These are phyloP conservation scores for Lepidocyrtoides sp. DNA, from an alignment of 2,888 invertebrate species.

Conservation along the genomic window DNA sequence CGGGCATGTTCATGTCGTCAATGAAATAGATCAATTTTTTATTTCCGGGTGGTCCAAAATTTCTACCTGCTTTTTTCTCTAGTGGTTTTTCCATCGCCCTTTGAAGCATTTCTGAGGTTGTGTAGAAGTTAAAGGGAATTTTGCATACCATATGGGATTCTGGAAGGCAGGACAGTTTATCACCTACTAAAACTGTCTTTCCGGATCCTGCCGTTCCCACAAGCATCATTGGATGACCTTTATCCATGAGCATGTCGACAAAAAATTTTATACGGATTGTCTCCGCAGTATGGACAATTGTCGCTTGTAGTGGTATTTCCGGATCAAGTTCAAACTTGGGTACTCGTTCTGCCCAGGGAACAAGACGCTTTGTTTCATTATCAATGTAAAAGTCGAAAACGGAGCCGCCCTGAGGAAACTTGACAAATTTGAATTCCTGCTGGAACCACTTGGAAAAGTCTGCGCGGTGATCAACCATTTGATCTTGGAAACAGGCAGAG, in stretches of 20 bases:
- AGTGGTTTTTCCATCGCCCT: slow-evolving; percentile 97
- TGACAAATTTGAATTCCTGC: slow-evolving; percentile 97
- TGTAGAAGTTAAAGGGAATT: slow-evolving; percentile 98
- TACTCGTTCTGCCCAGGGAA: slow-evolving; percentile 95
- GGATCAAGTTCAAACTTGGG: slow-evolving; percentile 96
- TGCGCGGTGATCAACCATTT: slow-evolving; percentile 95
- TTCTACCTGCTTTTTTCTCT: slow-evolving; percentile 98
- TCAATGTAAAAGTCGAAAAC: slow-evolving; percentile 97
- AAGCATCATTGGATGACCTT: slow-evolving; percentile 97
- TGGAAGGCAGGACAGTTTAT: slow-evolving; percentile 92
- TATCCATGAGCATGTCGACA: slow-evolving; percentile 95
- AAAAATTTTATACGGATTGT: slow-evolving; percentile 96
- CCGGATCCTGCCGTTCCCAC: slow-evolving; percentile 97
- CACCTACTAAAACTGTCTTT: slow-evolving; percentile 96
- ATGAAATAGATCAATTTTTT: slow-evolving; percentile 98
- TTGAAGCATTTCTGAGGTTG: slow-evolving; percentile 97
- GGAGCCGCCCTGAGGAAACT: slow-evolving; percentile 96
- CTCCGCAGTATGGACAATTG: slow-evolving; percentile 97
- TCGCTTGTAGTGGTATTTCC: slow-evolving; percentile 96
- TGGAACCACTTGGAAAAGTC: slow-evolving; percentile 99
- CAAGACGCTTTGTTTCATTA: slow-evolving; percentile 95
- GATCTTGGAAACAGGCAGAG: slow-evolving; percentile 98
- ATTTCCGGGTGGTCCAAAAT: slow-evolving; percentile 98
- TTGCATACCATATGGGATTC: slow-evolving; percentile 96
- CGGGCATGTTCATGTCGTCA: slow-evolving; percentile 99